Base-by-base conservation (phyloP, 1,140 invertebrate species). In the Goniozus legneri region DNA sequence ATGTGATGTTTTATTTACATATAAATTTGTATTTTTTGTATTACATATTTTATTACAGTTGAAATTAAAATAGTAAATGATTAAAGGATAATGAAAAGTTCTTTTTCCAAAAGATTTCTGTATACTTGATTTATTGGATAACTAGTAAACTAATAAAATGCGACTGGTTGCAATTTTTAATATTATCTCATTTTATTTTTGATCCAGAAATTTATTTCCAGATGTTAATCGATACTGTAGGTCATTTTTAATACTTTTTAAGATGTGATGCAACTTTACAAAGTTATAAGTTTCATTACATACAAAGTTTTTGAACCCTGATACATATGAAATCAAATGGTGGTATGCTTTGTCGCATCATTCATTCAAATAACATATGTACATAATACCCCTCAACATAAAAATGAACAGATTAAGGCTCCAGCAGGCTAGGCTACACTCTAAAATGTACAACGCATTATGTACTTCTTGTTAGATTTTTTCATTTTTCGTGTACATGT, bases 381-480 rank as follows among this genome's bases (percentile, higher is more conserved):
- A 76, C 71, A 75, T 60, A 69, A 71, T 74, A 67, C 60, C 58
- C 49, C 65, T 56, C 56, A 57, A 73, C 75, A 69, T 53, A 56
- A 74, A 68, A 70, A 59, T 73, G 65, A 76, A 76, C 69, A 73
- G 68, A 76, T 72, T 76, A 76, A 76, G 73, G 74, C 74, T 74
- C 70, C 73, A 71, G 70, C 66, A 69, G 70, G 60, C 71, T 74
- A 75, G 67, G 71, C 70, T 75, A 75, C 65, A 54, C 67, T 69
- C 72, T 74, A 73, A 64, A 76, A 76, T 76, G 67, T 76, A 76
- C 71, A 76, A 75, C 72, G 60, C 60, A 67, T 67, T 64, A 65
- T 75, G 69, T 73, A 71, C 62, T 64, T n/a, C n/a, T 63, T 52
- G 56, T 55, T 31, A 15, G 16, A 51, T 54, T 46, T 48, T 13